Conservation (phyloP, 1,140 invertebrate genomes). For the Vanessa atalanta region DNA sequence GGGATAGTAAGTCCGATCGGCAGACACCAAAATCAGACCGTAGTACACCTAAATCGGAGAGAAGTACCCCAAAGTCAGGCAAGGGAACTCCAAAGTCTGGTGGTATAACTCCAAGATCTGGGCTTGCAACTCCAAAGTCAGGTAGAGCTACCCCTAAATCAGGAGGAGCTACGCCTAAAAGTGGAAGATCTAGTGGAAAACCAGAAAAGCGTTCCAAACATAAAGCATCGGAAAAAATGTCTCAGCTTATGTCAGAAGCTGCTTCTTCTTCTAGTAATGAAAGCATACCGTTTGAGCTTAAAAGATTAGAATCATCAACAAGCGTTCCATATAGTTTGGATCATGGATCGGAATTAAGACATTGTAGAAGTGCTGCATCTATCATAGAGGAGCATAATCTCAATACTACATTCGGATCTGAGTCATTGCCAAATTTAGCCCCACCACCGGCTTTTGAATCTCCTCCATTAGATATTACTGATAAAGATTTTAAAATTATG, state of each 20-base stretch:
- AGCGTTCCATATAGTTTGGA: conserved; percentile 83
- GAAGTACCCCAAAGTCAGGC: conserved; percentile 63
- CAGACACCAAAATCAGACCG: conserved; percentile 72
- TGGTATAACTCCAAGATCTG: conserved; percentile 66
- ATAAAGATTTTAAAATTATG: conserved; percentile 79
- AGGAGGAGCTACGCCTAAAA: conserved; percentile 69
- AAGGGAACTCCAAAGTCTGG: conserved; percentile 72
- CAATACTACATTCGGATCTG: conserved; percentile 79
- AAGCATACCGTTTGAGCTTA: conserved; percentile 76
- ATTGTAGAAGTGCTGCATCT: conserved; percentile 84
- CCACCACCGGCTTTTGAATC: conserved; percentile 81
- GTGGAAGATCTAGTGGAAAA: conserved; percentile 72
- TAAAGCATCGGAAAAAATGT: conserved; percentile 78
- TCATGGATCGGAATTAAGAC: conserved; percentile 79
- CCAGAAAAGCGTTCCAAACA: conserved; percentile 76
- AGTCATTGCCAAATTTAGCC: conserved; percentile 84
- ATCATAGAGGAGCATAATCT: conserved; percentile 78
- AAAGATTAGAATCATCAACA: conserved; percentile 80
- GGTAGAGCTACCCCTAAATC: conserved; percentile 71
- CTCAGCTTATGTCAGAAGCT: conserved; percentile 77
- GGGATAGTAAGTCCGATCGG: conserved; percentile 75
- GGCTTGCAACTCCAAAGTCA: conserved; percentile 70
- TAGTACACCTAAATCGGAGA: conserved; percentile 73
- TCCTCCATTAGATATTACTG: conserved; percentile 76
- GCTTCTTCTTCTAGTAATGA: conserved; percentile 80